phyloP scores from a whole-genome alignment of 1,140 invertebrate genomes.

The Olivierus martensii region DNA sequence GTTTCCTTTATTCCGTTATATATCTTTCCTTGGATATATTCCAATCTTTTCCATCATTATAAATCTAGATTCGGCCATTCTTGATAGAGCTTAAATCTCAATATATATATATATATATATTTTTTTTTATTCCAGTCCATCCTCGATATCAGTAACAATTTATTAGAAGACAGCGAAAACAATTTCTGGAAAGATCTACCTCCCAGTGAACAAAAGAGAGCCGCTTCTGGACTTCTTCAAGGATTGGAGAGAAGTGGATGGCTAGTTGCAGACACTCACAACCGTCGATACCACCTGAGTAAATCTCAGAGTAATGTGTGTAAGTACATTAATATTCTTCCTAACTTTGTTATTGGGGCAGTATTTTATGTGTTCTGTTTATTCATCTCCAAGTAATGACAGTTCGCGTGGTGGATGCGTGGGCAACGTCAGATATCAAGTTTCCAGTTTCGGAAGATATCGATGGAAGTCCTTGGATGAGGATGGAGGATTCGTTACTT shows the following conservation, averaged over 20 bases:
- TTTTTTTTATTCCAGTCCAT: constrained; percentile 44
- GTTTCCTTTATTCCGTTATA: too few species aligned
- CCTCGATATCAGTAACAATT: constrained; percentile 73
- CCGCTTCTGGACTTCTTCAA: constrained; percentile 66
- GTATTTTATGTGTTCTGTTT: constrained; percentile 10
- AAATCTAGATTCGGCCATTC: too few species aligned
- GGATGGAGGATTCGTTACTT: constrained; percentile 58
- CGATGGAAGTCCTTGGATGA: constrained; percentile 42
- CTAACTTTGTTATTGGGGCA: constrained; percentile 37
- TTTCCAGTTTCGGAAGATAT: constrained; percentile 51
- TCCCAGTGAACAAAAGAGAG: constrained; percentile 48
- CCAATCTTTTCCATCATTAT: too few species aligned
- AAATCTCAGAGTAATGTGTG: constrained; percentile 71
- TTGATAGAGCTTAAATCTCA: too few species aligned
- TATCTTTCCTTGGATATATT: too few species aligned
- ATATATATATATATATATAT: constrained; percentile 1
- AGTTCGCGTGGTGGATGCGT: constrained; percentile 64
- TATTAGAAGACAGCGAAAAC: constrained; percentile 67
- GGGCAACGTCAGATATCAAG: constrained; percentile 57
- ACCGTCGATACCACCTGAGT: constrained; percentile 60
- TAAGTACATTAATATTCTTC: constrained; percentile 37
- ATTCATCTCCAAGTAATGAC: constrained; percentile 38
- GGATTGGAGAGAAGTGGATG: constrained; percentile 85
- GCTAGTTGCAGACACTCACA: constrained; percentile 64
- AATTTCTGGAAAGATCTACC: constrained; percentile 72